Percentiles rank a stretch among this genome's conserved stretches.
Evolutionary conservation across 92 coral and sea anemone species (phyloP).

Genomic region (Porites evermanni): DNA sequence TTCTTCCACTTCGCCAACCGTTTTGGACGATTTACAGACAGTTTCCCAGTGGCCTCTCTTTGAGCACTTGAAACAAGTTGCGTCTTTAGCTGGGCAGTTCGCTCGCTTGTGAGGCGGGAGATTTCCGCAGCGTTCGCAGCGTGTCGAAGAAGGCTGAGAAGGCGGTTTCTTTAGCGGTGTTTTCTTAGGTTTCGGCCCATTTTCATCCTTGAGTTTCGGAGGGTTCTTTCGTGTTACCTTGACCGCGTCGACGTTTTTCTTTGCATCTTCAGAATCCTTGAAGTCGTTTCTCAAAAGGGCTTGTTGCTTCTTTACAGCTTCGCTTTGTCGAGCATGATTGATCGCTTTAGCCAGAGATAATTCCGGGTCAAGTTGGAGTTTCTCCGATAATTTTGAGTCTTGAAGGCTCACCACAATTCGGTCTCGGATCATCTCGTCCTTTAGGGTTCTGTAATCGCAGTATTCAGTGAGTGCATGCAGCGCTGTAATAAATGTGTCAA

Average conservation of each 20-base stretch:
- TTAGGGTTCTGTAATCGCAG: conserved; percentile 36
- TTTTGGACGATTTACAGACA: conserved; percentile 2
- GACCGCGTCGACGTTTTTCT: conserved; percentile 33
- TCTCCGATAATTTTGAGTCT: conserved; percentile 54
- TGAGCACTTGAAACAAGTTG: conserved; percentile 51
- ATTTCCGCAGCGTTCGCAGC: conserved; percentile 34
- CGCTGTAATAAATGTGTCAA: conserved; percentile 19
- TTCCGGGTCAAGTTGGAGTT: conserved; percentile 58
- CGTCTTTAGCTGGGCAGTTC: conserved; percentile 58
- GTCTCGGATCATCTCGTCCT: conserved; percentile 56
- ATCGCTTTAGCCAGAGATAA: conserved; percentile 57
- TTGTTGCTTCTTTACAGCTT: conserved; percentile 46
- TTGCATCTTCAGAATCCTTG: conserved; percentile 25
- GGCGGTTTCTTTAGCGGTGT: no score
- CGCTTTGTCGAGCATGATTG: conserved; percentile 54
- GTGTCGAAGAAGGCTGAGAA: not conserved
- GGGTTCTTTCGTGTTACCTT: conserved; percentile 4
- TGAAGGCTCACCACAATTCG: conserved; percentile 67
- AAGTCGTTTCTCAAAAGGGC: conserved; percentile 41
- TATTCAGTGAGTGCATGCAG: conserved; percentile 1
- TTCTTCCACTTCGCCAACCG: not conserved
- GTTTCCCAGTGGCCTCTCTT: conserved; percentile 54
- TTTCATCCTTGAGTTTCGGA: not conserved
- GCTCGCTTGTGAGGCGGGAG: conserved; percentile 21
- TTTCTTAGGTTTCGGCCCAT: not conserved